Conservation (phyloP, 1,140 invertebrate species). For the Lineus longissimus region DNA sequence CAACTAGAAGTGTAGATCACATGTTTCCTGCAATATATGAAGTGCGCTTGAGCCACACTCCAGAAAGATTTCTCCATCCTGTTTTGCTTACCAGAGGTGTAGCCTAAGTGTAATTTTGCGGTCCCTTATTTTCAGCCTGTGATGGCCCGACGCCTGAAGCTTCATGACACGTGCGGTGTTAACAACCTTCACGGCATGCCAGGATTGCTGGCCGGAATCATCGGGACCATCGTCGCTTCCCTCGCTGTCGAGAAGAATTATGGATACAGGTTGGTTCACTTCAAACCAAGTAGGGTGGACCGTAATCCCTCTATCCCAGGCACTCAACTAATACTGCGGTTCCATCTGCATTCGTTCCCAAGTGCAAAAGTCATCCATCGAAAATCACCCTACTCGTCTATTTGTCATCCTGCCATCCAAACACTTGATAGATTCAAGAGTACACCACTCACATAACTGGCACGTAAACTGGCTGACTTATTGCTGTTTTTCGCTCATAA, state of each 20-base stretch:
- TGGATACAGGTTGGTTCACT: constrained; percentile 44
- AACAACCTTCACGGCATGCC: constrained; percentile 96
- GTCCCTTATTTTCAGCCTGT: constrained; percentile 61
- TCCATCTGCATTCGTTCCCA: neutral
- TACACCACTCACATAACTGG: too few species aligned
- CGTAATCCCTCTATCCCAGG: neutral
- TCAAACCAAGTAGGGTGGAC: neutral
- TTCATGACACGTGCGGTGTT: constrained; percentile 93
- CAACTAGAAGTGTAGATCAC: neutral
- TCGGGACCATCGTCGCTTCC: constrained; percentile 71
- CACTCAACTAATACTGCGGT: neutral
- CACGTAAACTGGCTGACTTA: too few species aligned
- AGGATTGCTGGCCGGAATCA: constrained; percentile 76
- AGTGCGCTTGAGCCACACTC: neutral
- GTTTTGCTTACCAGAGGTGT: neutral
- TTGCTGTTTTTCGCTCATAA: too few species aligned
- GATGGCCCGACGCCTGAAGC: constrained; percentile 63
- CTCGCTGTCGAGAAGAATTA: constrained; percentile 63
- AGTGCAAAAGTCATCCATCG: neutral
- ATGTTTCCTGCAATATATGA: neutral
- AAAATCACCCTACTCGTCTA: neutral
- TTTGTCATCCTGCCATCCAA: too few species aligned
- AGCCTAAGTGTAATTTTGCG: neutral
- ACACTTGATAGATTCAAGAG: too few species aligned
- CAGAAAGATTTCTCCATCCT: neutral